Conservation (phyloP, 2,888 invertebrate species). For the Brachypterus glaber region DNA sequence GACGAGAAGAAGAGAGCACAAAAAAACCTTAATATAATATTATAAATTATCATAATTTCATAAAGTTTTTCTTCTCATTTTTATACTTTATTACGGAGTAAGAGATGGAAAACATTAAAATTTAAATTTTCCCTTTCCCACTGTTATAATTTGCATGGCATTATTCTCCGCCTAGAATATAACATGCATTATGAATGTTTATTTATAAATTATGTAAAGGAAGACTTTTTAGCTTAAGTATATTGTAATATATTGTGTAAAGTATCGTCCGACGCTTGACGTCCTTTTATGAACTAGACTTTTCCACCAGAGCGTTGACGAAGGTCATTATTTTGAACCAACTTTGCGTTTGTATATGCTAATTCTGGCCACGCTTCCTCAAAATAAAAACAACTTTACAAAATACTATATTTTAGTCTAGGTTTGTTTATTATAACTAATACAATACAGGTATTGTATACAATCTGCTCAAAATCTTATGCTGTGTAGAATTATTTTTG, state of each 20-base stretch:
- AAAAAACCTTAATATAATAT: constrained; percentile 4
- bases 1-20: too few species aligned
- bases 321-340: constrained; percentile 27
- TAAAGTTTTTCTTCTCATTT: constrained; percentile 17
- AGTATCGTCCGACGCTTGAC: constrained; percentile 26
- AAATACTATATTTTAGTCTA: too few species aligned
- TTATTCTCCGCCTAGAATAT: constrained; percentile 35
- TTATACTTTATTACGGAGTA: constrained; percentile 26
- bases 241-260: constrained; percentile 37
- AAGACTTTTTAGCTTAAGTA: constrained; percentile 36
- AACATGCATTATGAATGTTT: constrained; percentile 42
- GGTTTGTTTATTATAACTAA: too few species aligned
- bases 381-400: too few species aligned
- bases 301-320: constrained; percentile 27
- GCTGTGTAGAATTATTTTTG: too few species aligned
- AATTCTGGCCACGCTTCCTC: too few species aligned
- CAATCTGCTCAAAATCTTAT: too few species aligned
- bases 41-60: constrained; percentile 20
- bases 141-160: constrained; percentile 38
- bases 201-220: constrained; percentile 43
- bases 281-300: constrained; percentile 25
- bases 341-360: too few species aligned
- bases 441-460: too few species aligned
- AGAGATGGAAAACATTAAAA: constrained; percentile 35
- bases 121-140: constrained; percentile 36